Conservation (phyloP, 53 echinoderm and acorn worm genomes). For the Hippasteria phrygiana region DNA sequence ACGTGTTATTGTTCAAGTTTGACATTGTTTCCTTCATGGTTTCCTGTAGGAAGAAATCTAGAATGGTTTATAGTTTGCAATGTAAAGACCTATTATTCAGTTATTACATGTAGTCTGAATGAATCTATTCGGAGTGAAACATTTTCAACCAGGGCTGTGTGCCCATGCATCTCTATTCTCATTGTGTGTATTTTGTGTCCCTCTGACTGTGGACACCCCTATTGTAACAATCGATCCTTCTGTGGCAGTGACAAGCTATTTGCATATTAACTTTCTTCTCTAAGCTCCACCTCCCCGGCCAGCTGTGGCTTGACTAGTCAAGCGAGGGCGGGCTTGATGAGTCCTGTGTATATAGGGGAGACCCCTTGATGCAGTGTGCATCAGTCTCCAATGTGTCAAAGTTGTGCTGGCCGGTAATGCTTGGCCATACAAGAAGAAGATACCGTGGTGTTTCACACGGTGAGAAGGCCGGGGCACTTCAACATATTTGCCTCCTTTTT, state of each 20-base stretch:
- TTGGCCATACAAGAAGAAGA: background rate
- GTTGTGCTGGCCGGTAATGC: background rate
- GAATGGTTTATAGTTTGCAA: no score
- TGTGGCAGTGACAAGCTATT: constrained; percentile 58
- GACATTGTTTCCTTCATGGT: no score
- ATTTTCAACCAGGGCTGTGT: background rate
- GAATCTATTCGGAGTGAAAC: constrained; percentile 15
- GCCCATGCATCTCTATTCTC: background rate
- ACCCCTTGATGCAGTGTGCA: background rate
- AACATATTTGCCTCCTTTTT: background rate
- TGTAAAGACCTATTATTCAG: background rate
- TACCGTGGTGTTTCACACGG: background rate
- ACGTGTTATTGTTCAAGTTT: no score
- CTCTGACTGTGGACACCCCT: constrained; percentile 23
- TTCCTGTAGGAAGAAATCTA: no score
- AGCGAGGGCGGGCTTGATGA: constrained; percentile 56
- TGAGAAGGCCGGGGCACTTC: background rate
- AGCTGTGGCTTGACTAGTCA: background rate
- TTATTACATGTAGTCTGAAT: background rate
- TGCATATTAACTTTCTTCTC: constrained; percentile 60
- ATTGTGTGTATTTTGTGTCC: background rate
- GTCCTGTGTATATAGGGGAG: constrained; percentile 37
- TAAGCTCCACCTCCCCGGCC: constrained; percentile 11
- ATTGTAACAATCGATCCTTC: background rate
- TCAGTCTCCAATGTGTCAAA: background rate